Percentiles rank a stretch among this genome's conserved stretches.
Conservation (phyloP, 2,888 invertebrate genomes). For the Campopleginae sp. region DNA sequence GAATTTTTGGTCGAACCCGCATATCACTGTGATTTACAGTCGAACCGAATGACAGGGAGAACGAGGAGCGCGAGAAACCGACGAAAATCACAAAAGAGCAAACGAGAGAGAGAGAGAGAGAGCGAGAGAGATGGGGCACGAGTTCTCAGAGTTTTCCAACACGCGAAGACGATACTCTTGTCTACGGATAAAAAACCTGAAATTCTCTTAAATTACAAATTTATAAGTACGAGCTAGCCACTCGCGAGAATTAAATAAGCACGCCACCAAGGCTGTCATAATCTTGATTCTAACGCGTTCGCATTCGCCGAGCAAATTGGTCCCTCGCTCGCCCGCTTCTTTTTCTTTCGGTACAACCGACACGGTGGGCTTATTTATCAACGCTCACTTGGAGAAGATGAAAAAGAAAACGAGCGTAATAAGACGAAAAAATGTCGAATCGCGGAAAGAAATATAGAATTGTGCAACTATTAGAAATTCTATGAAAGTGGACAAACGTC, state of each 20-base stretch:
- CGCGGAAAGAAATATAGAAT: slow-evolving; percentile 1
- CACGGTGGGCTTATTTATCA: slow-evolving; percentile 83
- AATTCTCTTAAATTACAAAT: slow-evolving; percentile 84
- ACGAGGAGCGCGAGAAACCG: slow-evolving; percentile 57
- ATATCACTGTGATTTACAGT: slow-evolving; percentile 84
- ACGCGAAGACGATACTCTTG: slow-evolving; percentile 60
- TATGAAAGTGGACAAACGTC: slow-evolving; percentile 13
- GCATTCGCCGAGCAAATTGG: slow-evolving; percentile 76
- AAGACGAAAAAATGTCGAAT: background rate
- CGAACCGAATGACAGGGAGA: slow-evolving; percentile 73
- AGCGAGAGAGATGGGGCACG: slow-evolving; percentile 20
- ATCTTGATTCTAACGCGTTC: slow-evolving; percentile 83
- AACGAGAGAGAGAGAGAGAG: background rate
- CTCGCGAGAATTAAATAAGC: slow-evolving; percentile 50
- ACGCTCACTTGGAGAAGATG: slow-evolving; percentile 34
- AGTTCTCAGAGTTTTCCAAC: slow-evolving; percentile 62
- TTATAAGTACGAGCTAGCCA: slow-evolving; percentile 77
- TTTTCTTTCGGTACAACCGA: slow-evolving; percentile 57
- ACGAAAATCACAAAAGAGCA: slow-evolving; percentile 5
- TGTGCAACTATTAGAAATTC: slow-evolving; percentile 32
- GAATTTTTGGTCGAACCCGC: slow-evolving; percentile 84
- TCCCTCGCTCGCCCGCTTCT: slow-evolving; percentile 63
- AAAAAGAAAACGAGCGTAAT: slow-evolving; percentile 36
- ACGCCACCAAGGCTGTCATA: slow-evolving; percentile 77
- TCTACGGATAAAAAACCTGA: slow-evolving; percentile 69